Percentiles rank a stretch among this genome's conserved stretches.
Conservation (phyloP, 1,140 invertebrate species). For the Magallana angulata region DNA sequence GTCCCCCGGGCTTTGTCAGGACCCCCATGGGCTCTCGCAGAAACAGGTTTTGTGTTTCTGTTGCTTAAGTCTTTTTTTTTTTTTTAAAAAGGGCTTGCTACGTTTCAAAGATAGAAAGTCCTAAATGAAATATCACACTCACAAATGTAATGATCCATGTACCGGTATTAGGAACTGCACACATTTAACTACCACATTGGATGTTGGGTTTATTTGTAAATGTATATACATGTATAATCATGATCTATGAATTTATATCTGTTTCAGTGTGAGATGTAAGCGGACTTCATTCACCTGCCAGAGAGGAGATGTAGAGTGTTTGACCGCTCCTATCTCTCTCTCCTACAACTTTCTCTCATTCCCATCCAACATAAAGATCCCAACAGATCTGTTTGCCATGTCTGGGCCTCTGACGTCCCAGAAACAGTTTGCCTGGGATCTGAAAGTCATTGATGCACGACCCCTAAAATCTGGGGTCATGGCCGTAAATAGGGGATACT, state of each 20-base stretch:
- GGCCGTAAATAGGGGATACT: conserved; percentile 65
- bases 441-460: conserved; percentile 82
- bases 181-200: too few species aligned
- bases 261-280: conserved; percentile 85
- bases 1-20: conserved; percentile 83
- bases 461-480: conserved; percentile 63
- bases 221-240: too few species aligned
- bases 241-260: not conserved
- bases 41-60: conserved; percentile 61
- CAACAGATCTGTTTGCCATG: conserved; percentile 91
- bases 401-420: conserved; percentile 85
- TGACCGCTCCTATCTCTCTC: conserved; percentile 88
- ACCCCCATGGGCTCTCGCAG: conserved; percentile 65
- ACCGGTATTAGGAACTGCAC: too few species aligned
- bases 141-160: too few species aligned
- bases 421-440: conserved; percentile 86
- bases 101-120: too few species aligned
- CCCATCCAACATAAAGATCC: conserved; percentile 89
- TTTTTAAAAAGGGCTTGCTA: too few species aligned
- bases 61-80: too few species aligned
- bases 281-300: conserved; percentile 85
- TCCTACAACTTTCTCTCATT: conserved; percentile 96
- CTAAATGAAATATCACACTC: too few species aligned
- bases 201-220: too few species aligned
- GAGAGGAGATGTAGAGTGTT: conserved; percentile 85